A percentile compares a stretch with the other conserved stretches of the same genome.
Conservation (phyloP, 2,888 invertebrate species). For the Caenorhabditis imperialis region DNA sequence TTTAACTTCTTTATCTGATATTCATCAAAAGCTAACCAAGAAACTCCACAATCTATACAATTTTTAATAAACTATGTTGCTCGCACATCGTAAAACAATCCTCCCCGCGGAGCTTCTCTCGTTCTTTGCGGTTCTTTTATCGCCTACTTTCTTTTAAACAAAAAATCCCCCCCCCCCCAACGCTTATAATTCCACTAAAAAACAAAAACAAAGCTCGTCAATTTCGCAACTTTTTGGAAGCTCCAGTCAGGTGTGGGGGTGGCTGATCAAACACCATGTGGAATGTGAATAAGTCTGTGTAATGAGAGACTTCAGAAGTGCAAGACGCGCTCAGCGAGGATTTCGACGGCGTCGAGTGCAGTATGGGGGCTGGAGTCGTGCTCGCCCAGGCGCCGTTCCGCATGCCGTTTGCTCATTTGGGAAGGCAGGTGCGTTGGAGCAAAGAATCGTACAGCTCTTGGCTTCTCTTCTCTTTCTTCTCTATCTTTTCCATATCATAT, state of each 20-base stretch:
- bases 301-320: constrained; percentile 56
- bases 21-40: background rate
- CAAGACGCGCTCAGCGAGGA: constrained; percentile 64
- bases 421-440: constrained; percentile 61
- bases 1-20: background rate
- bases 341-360: constrained; percentile 70
- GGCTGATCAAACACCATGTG: constrained; percentile 30
- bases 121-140: constrained; percentile 9
- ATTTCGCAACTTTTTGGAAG: constrained; percentile 17
- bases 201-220: too few species aligned
- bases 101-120: background rate
- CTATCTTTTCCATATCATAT: constrained; percentile 9
- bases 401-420: constrained; percentile 62
- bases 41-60: constrained; percentile 3
- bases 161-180: background rate
- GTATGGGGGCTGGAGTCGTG: constrained; percentile 70
- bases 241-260: constrained; percentile 9
- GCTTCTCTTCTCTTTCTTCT: constrained; percentile 14
- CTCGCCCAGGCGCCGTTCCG: constrained; percentile 65
- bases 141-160: constrained; percentile 28
- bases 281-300: constrained; percentile 13
- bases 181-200: constrained; percentile 9
- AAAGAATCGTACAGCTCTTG: constrained; percentile 32
- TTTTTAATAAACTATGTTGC: background rate
- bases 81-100: constrained; percentile 36